Evolutionary conservation across 2,113 vertebrate species (phyloP).

Genomic region (Girardinichthys multiradiatus): DNA sequence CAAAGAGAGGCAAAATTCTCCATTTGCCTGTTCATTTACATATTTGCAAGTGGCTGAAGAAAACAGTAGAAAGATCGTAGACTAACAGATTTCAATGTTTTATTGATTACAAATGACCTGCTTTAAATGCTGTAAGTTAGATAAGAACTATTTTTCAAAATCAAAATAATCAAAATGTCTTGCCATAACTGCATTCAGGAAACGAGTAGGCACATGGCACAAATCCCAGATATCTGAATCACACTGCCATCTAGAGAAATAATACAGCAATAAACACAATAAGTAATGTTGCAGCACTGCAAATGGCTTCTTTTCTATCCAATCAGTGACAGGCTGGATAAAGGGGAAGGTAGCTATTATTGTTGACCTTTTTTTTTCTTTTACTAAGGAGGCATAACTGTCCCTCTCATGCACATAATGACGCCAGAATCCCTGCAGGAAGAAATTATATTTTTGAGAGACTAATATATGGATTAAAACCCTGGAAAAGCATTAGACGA

Average conservation of each 20-base stretch:
- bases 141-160: background rate
- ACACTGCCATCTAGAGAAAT: slow-evolving; percentile 76
- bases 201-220: background rate
- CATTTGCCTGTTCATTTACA: background rate
- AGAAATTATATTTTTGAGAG: background rate
- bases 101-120: background rate
- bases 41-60: too few relatives aligned
- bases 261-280: slow-evolving; percentile 1
- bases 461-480: slow-evolving; percentile 6
- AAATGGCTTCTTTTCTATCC: slow-evolving; percentile 2
- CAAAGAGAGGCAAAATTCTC: background rate
- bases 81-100: too few relatives aligned
- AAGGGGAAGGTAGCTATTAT: slow-evolving; percentile 18
- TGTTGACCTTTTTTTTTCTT: background rate
- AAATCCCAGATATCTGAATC: slow-evolving; percentile 19
- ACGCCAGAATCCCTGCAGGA: background rate
- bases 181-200: background rate
- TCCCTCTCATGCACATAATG: slow-evolving; percentile 1
- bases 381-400: background rate
- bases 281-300: background rate
- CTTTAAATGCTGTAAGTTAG: too few relatives aligned
- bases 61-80: too few relatives aligned
- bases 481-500: slow-evolving; percentile 16
- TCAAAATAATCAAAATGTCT: background rate
- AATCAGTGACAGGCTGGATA: slow-evolving; percentile 8